Base-by-base conservation (phyloP, 1,140 invertebrate species). In the Lepidostoma basale region DNA sequence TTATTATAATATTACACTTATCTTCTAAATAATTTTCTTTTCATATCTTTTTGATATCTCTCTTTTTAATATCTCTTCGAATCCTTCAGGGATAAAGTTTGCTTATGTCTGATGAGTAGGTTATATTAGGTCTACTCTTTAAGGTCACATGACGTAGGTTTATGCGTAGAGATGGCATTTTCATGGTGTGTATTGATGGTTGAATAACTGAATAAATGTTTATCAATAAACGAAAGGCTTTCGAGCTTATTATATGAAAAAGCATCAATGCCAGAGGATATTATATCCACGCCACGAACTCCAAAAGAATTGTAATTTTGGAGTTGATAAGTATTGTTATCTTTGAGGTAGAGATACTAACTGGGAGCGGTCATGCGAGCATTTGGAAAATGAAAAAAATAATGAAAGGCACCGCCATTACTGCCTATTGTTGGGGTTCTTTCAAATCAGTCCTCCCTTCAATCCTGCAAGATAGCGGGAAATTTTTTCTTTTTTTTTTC, bases 381-480 rank as follows among this genome's bases (percentile, higher is more conserved):
- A 25, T 59, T 40, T 59, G 30, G 40, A 59, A 56, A 59, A 59
- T 33, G 49, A 54, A 54, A 54, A 54, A 54, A 30, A 54, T 54
- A 54, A 54, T 54, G 49, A 33, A 54, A 54, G 26, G n/a, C n/a
- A n/a, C n/a, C n/a, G n/a, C n/a, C n/a, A n/a, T n/a, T n/a, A n/a
- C n/a, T n/a, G n/a, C n/a, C n/a, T n/a, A n/a, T n/a, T n/a, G n/a
- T n/a, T n/a, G n/a, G n/a, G n/a, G n/a, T n/a, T n/a, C n/a, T n/a
- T n/a, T n/a, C n/a, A n/a, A n/a, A n/a, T n/a, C n/a, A n/a, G n/a
- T n/a, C n/a, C n/a, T n/a, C n/a, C n/a, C n/a, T n/a, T n/a, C n/a
- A n/a, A n/a, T n/a, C n/a, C n/a, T n/a, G n/a, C n/a, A n/a, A n/a
- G n/a, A n/a, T n/a, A n/a, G n/a, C n/a, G n/a, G n/a, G n/a, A n/a